Percentiles rank a stretch among this genome's conserved stretches.
These are phyloP conservation scores for Yoshiicerus persimilis DNA, from an alignment of 1,140 invertebrate genomes.

Conservation along the genomic window DNA sequence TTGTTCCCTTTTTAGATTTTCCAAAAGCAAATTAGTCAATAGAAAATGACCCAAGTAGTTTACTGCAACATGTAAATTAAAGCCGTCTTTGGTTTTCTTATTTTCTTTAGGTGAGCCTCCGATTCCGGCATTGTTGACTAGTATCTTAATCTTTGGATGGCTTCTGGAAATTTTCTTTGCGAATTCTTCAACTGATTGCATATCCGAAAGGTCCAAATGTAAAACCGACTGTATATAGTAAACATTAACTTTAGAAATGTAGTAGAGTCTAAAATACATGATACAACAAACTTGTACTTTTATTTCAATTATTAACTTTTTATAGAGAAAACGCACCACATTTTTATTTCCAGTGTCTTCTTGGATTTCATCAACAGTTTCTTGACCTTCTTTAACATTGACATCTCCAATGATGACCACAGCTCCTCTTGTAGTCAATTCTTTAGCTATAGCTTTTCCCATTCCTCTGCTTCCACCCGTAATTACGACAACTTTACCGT, in stretches of 20 bases:
- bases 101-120: not conserved
- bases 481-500: not conserved
- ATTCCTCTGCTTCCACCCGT: not conserved
- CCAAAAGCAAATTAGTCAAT: conserved; percentile 56
- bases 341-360: not conserved
- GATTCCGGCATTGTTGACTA: not conserved
- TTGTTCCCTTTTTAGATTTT: conserved; percentile 52
- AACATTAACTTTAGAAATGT: too few relatives aligned
- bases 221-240: not conserved
- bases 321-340: not conserved
- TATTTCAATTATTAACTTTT: too few relatives aligned
- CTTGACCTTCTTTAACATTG: not conserved
- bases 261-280: too few relatives aligned
- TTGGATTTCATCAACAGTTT: conserved; percentile 2
- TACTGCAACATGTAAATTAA: not conserved
- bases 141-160: not conserved
- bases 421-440: not conserved
- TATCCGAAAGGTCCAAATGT: not conserved
- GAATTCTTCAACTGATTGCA: not conserved
- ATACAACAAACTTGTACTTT: too few relatives aligned
- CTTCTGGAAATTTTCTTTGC: not conserved
- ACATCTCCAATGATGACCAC: not conserved
- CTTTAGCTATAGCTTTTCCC: not conserved
- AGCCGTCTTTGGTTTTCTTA: not conserved
- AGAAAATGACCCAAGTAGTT: conserved; percentile 58